Evolutionary conservation across 2,797 vertebrate species (phyloP).

Genomic region (Anisognathus igniventris): DNA sequence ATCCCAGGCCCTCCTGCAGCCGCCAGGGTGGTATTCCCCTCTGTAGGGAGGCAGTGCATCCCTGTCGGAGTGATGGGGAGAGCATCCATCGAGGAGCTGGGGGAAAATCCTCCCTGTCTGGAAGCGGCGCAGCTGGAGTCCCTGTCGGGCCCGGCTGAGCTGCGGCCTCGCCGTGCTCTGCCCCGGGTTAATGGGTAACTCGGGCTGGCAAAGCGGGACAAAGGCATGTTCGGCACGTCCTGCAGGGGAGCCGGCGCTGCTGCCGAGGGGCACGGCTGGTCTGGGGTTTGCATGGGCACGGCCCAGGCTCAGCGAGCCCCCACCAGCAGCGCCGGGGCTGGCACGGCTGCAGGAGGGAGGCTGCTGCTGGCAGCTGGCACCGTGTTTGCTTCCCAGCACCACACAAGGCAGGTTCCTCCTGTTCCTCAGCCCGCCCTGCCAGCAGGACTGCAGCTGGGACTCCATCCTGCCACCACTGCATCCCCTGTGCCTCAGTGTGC

Average conservation of each 20-base stretch:
- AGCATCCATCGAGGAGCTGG: rapidly evolving
- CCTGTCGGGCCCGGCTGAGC: not conserved
- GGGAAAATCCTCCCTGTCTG: not conserved
- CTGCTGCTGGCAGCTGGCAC: not conserved
- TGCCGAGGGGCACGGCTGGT: not conserved
- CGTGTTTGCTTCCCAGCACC: not conserved
- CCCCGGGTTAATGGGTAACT: slow-evolving; percentile 52
- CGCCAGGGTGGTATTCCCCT: not conserved
- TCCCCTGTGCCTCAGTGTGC: rapidly evolving
- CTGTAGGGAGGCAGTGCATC: not conserved
- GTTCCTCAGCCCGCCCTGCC: not conserved
- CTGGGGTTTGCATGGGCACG: not conserved
- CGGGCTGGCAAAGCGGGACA: not conserved
- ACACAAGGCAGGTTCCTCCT: not conserved
- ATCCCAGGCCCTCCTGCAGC: not conserved
- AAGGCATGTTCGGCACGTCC: slow-evolving; percentile 20
- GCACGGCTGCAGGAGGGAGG: not conserved
- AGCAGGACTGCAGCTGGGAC: not conserved
- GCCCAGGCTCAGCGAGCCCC: not conserved
- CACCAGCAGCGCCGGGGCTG: not conserved
- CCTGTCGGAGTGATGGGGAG: rapidly evolving
- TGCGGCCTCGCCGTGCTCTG: not conserved
- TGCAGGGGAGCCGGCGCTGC: rapidly evolving
- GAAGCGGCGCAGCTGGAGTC: not conserved
- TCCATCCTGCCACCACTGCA: rapidly evolving